Percentiles rank a stretch among this genome's conserved stretches.
Evolutionary conservation across 1,140 invertebrate genomes (phyloP).

Genomic region (Brachionus paranguensis): DNA sequence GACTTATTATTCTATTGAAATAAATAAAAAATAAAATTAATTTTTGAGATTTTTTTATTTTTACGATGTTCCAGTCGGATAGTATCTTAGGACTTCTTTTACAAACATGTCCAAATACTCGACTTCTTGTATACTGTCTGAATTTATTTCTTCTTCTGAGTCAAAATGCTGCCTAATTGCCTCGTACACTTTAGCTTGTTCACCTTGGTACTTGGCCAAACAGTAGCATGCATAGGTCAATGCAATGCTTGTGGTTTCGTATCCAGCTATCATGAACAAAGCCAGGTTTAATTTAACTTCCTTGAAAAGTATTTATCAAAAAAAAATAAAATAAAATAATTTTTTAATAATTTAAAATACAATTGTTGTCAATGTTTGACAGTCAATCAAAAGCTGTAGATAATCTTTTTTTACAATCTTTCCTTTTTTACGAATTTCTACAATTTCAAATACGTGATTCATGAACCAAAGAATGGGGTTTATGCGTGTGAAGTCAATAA

Average conservation of each 20-base stretch:
- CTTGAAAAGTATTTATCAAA: slow-evolving; percentile 40
- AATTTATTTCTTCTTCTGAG: neutral
- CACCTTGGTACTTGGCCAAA: slow-evolving; percentile 55
- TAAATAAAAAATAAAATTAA: neutral
- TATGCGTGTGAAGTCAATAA: neutral
- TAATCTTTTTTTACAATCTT: neutral
- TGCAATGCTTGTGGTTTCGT: slow-evolving; percentile 57
- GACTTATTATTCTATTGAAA: slow-evolving; percentile 46
- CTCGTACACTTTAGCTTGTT: slow-evolving; percentile 56
- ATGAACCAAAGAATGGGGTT: neutral
- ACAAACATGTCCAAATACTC: slow-evolving; percentile 16
- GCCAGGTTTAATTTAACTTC: slow-evolving; percentile 48
- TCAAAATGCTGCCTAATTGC: slow-evolving; percentile 46
- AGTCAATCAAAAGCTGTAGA: slow-evolving; percentile 16
- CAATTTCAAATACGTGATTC: slow-evolving; percentile 3
- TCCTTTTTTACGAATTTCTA: neutral
- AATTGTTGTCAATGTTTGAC: neutral
- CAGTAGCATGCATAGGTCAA: slow-evolving; percentile 56
- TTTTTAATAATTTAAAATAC: neutral
- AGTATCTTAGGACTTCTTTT: neutral
- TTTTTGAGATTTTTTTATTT: slow-evolving; percentile 42
- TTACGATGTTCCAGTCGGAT: neutral
- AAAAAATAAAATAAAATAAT: neutral
- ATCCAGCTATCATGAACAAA: slow-evolving; percentile 51
- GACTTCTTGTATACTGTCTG: neutral